Conservation (phyloP, 2,888 invertebrate genomes). For the Polydrusus tereticollis region DNA sequence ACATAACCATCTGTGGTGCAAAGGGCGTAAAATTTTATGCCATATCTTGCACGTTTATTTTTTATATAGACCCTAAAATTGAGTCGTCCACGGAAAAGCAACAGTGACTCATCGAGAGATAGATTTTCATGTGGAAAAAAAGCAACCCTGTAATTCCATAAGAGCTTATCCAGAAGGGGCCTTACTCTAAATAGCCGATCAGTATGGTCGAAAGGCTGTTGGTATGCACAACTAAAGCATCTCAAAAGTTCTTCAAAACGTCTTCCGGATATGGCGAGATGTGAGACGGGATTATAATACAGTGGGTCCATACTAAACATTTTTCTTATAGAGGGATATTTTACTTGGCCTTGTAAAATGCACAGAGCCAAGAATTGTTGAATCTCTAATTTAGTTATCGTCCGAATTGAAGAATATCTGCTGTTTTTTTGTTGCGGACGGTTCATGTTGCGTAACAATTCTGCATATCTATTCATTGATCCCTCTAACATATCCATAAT, state of each 20-base stretch:
- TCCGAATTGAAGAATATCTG: not conserved
- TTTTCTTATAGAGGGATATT: conserved; percentile 40
- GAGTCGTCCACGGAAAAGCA: conserved; percentile 49
- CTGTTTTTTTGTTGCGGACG: conserved; percentile 7
- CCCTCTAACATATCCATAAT: not conserved
- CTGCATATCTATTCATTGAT: not conserved
- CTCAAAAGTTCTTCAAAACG: conserved; percentile 31
- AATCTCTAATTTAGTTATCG: not conserved
- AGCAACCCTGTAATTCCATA: not conserved
- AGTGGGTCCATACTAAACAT: conserved; percentile 30
- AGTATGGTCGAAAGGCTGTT: not conserved
- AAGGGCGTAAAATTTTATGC: conserved; percentile 53
- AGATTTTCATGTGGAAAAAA: conserved; percentile 37
- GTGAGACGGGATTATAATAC: conserved; percentile 25
- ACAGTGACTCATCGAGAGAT: conserved; percentile 52
- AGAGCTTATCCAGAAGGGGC: not conserved
- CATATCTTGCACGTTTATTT: conserved; percentile 53
- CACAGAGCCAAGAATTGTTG: conserved; percentile 18
- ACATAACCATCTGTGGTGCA: conserved; percentile 52
- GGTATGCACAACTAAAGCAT: conserved; percentile 16
- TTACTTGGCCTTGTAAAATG: conserved; percentile 7
- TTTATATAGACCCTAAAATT: conserved; percentile 52
- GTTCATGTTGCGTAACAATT: not conserved
- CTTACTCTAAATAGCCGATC: not conserved
- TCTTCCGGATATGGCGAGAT: conserved; percentile 10